Conservation (phyloP, 2,888 invertebrate genomes). For the Salticus scenicus region DNA sequence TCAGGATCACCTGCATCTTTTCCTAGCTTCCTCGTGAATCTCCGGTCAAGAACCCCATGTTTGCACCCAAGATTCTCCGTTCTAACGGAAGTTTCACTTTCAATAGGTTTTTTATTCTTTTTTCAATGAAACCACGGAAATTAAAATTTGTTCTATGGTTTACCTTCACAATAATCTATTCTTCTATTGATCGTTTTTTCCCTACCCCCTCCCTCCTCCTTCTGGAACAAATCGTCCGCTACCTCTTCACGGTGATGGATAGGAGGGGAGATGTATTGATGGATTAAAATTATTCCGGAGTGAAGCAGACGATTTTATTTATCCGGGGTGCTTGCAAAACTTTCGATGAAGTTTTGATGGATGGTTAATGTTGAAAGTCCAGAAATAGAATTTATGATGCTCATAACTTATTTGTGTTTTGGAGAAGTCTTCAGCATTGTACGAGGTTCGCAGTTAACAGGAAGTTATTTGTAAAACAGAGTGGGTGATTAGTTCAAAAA, state of each 20-base stretch:
- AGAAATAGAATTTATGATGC: not conserved
- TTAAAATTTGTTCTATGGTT: constrained; percentile 60
- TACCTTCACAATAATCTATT: constrained; percentile 24
- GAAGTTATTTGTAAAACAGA: not conserved
- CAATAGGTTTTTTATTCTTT: constrained; percentile 5
- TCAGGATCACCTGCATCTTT: too few species aligned
- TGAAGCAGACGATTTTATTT: not conserved
- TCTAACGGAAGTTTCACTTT: constrained; percentile 59
- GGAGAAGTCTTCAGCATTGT: not conserved
- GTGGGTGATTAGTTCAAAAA: not conserved
- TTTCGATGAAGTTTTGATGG: not conserved
- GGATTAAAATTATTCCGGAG: not conserved
- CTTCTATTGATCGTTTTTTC: constrained; percentile 36
- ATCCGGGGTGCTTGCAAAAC: not conserved
- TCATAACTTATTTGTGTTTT: not conserved
- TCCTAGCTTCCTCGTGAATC: too few species aligned
- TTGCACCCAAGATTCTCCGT: constrained; percentile 16
- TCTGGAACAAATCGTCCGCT: constrained; percentile 52
- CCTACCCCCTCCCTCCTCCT: not conserved
- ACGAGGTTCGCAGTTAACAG: too few species aligned
- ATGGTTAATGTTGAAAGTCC: not conserved
- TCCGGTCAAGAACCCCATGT: constrained; percentile 38
- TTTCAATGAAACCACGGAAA: constrained; percentile 38
- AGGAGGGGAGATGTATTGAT: not conserved
- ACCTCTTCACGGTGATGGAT: not conserved